phyloP scores from a whole-genome alignment of 2,113 vertebrate species.

The Probosciger aterrimus region DNA sequence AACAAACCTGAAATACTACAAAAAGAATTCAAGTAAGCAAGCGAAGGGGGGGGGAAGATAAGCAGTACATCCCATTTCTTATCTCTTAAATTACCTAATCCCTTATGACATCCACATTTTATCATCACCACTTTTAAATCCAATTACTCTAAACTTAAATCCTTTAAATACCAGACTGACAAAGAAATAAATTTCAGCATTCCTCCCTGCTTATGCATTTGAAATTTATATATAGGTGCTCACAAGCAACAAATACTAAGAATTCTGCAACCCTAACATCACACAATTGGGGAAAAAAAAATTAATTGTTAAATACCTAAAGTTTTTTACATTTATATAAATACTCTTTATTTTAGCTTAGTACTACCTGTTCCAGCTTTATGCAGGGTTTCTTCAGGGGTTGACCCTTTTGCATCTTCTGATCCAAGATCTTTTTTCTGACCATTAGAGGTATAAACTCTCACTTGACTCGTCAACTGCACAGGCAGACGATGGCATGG shows the following conservation, averaged over 20 bases:
- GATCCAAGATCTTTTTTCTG: conserved; percentile 71
- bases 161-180: background rate
- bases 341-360: background rate
- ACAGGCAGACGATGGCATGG: conserved; percentile 70
- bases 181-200: background rate
- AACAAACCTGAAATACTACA: background rate
- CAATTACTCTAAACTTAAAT: background rate
- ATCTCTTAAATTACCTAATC: background rate
- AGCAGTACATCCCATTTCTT: background rate
- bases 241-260: background rate
- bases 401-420: conserved; percentile 13
- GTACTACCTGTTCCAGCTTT: conserved; percentile 64
- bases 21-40: background rate
- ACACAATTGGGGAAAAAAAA: background rate
- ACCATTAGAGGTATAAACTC: conserved; percentile 81
- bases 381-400: background rate
- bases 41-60: background rate
- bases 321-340: background rate
- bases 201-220: background rate
- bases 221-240: background rate
- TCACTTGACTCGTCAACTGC: conserved; percentile 73
- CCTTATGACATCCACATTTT: background rate
- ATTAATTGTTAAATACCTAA: background rate
- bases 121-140: background rate
- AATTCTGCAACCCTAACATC: background rate